Conservation (phyloP, 2,888 invertebrate species). For the Troilus luridus region DNA sequence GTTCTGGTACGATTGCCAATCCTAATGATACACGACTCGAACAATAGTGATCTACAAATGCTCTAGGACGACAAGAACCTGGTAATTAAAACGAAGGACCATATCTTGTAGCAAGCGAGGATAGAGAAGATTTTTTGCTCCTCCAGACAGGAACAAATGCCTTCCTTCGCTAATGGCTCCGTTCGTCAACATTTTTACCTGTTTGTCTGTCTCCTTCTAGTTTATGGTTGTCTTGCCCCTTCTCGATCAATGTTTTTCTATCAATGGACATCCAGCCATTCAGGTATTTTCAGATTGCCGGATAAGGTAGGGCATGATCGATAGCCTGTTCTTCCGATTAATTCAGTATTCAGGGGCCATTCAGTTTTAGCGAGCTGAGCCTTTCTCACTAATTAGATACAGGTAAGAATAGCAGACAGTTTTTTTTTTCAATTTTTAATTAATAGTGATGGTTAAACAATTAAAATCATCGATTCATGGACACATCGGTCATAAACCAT, state of each 20-base stretch:
- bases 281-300: conserved; percentile 45
- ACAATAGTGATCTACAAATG: not conserved
- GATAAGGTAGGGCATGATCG: conserved; percentile 48
- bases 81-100: conserved; percentile 29
- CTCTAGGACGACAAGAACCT: not conserved
- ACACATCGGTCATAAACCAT: too few species aligned
- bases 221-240: conserved; percentile 48
- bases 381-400: not conserved
- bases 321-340: not conserved
- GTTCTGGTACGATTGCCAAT: not conserved
- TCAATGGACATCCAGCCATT: conserved; percentile 52
- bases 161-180: not conserved
- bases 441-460: not conserved
- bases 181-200: conserved; percentile 51
- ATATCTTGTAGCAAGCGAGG: not conserved
- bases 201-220: conserved; percentile 27
- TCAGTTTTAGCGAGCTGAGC: not conserved
- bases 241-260: conserved; percentile 53
- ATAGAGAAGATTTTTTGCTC: conserved; percentile 7
- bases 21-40: not conserved
- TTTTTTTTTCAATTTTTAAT: not conserved
- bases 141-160: not conserved
- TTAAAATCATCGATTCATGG: not conserved
- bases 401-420: not conserved
- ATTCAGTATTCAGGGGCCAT: conserved; percentile 14